Evolutionary conservation across 2,797 vertebrate genomes (phyloP), one percentile per base, ranked within the genome.

Genomic region (Enteromius mattozi): DNA sequence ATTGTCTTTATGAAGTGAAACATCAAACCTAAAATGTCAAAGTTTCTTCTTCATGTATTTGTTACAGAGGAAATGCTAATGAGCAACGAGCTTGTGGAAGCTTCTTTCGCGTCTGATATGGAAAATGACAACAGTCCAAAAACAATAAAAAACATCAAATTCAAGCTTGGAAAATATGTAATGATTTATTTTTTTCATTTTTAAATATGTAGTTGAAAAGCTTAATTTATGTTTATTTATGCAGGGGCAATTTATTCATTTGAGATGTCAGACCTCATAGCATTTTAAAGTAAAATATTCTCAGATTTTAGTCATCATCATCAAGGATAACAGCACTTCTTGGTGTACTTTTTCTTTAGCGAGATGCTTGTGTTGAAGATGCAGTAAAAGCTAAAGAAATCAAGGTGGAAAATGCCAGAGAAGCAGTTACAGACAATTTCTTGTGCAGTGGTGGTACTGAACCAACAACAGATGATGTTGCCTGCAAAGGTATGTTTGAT

Each of bases 391-490:
- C 59, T 2, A 0, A 66, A 65, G 24, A 45, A 2, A 37, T 83
- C 0, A 6, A 21, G 0, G 10, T 9, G 5, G 3, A 49, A 24
- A 76, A 61, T 16, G 79, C 82, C 72, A 72, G n/a, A 6, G 27
- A 75, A 0, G 30, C 81, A 10, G 80, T 91, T 68, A 86, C 87
- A 71, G 75, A 89, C 0, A 86, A 86, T 69, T 90, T 91, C 45
- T 76, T 91, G 40, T 91, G 91, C 75, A 89, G 88, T n/a, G 91
- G 91, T 35, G 91, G 91, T 33, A 27, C 4, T 37, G 51, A 80
- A 24, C 24, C 6, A 1, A 17, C 24, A 6, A 37, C 17, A 35
- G 86, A 91, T 88, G 0, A 87, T 45, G 3, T 85, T 30, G 4
- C 90, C 17, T 91, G 91, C 80, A 87, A 88, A 88, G 91, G 91